Conservation (phyloP, 2,888 invertebrate species). For the Homarus gammarus region DNA sequence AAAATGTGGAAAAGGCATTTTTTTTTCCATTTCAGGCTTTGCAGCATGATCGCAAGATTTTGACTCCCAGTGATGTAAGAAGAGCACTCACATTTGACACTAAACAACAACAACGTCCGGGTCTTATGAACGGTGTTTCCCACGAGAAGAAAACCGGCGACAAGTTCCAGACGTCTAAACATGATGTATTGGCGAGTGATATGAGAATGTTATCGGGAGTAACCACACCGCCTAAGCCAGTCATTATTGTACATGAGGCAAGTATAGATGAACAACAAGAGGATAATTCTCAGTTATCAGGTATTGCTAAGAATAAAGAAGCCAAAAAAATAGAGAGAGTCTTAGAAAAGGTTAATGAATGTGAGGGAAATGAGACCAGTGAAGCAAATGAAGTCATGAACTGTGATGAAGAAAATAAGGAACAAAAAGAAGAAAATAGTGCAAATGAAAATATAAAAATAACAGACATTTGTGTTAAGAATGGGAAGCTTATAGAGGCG, state of each 20-base stretch:
- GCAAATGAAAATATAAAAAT: background rate
- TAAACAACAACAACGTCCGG: constrained; percentile 16
- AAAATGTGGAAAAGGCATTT: background rate
- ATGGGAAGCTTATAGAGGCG: background rate
- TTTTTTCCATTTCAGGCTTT: constrained; percentile 40
- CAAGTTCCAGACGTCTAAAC: background rate
- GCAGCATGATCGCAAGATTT: constrained; percentile 41
- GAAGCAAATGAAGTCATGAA: background rate
- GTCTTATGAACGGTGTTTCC: constrained; percentile 26
- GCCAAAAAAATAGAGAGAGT: background rate
- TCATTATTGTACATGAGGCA: constrained; percentile 56
- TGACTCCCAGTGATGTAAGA: constrained; percentile 53
- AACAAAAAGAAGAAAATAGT: background rate
- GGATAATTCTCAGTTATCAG: constrained; percentile 9
- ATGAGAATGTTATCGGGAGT: background rate
- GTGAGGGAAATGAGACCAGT: constrained; percentile 10
- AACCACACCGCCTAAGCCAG: constrained; percentile 43
- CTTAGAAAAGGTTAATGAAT: constrained; percentile 15
- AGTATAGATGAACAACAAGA: constrained; percentile 57
- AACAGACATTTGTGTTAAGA: background rate
- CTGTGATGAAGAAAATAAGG: background rate
- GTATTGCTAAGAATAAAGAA: background rate
- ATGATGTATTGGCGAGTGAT: constrained; percentile 1
- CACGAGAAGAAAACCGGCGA: constrained; percentile 43
- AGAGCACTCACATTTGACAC: constrained; percentile 54